Base-by-base conservation (phyloP, 2,888 invertebrate genomes). In the Drosophila pseudotalamancana region DNA sequence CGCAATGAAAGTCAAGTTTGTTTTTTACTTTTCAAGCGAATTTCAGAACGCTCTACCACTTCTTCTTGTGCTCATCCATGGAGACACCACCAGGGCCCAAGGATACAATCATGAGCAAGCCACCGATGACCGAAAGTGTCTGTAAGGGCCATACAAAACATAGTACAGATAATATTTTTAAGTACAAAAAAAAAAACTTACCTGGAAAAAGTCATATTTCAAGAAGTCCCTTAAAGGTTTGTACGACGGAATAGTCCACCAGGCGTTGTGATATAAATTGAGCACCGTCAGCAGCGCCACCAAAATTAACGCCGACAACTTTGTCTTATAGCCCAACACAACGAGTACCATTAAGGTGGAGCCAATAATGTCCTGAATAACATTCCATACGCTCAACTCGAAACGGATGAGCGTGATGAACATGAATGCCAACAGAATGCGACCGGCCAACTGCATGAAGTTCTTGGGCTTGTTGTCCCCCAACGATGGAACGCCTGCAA, bases 141-240 rank as follows among this genome's bases (percentile, higher is more conserved):
- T 99, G 95, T 63, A 96, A 96, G 34, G 29, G 0, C 0, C 11
- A 19, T n/a, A 23, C 32, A 32, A 25, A 25, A 25, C 32, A 12
- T 32, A 12, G 11, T 4, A 46, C 6, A n/a, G 3, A n/a, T 8
- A 23, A 18, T 11, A 1, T 1, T n/a, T n/a, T n/a, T n/a, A n/a
- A n/a, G 19, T 27, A 6, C 3, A 6, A 0, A 14, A 32, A 25
- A 6, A 0, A 4, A 14, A 6, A 88, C 90, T 92, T 91, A 97
- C 97, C 95, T 99, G 99, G 96, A 99, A 99, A 94, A 99, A 99
- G 92, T 99, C 99, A 90, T 99, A 99, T 94, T 99, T 99, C 80
- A 99, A 95, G 93, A 99, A 99, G 93, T 99, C 99, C 91, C 99
- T 94, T 82, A 99, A 95, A 53, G 99, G 98, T 89, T 98, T 98